Conservation (phyloP, 1,140 invertebrate species). For the Pemphigus obesinymphae region DNA sequence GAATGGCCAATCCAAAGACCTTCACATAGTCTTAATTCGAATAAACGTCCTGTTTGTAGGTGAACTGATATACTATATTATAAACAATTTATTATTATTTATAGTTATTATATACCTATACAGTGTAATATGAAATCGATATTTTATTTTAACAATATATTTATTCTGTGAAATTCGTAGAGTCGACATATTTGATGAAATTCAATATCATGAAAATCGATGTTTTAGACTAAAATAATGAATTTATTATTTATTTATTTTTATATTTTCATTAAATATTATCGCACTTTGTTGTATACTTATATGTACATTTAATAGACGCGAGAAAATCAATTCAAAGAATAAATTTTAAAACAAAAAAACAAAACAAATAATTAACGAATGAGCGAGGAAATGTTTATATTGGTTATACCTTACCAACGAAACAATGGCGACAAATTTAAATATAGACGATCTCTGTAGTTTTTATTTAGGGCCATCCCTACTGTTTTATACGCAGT, state of each 20-base stretch:
- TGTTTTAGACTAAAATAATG: too few relatives aligned
- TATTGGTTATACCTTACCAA: too few relatives aligned
- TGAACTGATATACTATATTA: background rate
- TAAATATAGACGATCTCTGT: background rate
- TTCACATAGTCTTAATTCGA: background rate
- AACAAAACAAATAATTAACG: background rate
- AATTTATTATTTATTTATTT: too few relatives aligned
- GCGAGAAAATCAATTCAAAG: too few relatives aligned
- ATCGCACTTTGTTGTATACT: too few relatives aligned
- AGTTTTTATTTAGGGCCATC: background rate
- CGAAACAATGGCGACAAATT: background rate
- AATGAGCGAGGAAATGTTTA: too few relatives aligned
- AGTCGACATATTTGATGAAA: background rate
- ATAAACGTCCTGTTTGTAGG: background rate
- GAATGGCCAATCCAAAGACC: conserved; percentile 2
- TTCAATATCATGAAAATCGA: too few relatives aligned
- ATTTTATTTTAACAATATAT: background rate
- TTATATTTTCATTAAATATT: too few relatives aligned
- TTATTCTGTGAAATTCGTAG: background rate
- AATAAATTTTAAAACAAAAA: too few relatives aligned
- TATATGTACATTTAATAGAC: too few relatives aligned
- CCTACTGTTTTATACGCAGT: background rate
- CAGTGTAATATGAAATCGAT: background rate
- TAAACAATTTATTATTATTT: background rate
- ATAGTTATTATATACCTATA: background rate